Evolutionary conservation across 2,113 vertebrate genomes (phyloP).

Genomic region (Psittacara wagleri): DNA sequence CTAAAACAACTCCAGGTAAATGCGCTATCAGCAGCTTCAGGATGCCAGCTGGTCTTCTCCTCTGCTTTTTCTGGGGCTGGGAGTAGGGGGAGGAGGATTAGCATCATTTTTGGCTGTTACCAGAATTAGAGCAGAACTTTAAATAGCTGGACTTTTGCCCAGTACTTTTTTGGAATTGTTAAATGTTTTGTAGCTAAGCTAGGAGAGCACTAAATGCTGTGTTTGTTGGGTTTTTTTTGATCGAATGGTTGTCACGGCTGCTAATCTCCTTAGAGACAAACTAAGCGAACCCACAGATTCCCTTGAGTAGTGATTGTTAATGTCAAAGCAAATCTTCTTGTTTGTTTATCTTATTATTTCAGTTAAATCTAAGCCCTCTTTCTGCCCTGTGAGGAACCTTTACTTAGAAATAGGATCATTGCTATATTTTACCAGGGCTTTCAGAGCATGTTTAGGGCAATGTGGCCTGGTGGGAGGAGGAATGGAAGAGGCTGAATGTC

Average conservation of each 20-base stretch:
- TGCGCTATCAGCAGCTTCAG: background rate
- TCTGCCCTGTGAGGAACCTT: constrained; percentile 24
- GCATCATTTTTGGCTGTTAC: constrained; percentile 2
- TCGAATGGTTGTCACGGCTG: constrained; percentile 9
- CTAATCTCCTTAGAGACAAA: constrained; percentile 54
- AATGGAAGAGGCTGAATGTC: background rate
- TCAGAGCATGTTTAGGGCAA: background rate
- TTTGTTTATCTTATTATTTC: constrained; percentile 61
- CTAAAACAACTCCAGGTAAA: background rate
- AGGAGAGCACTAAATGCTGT: background rate
- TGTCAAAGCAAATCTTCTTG: constrained; percentile 34
- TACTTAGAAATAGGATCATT: background rate
- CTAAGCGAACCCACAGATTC: constrained; percentile 32
- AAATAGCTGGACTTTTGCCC: constrained; percentile 37
- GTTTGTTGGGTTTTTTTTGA: background rate
- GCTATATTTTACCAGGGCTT: constrained; percentile 23
- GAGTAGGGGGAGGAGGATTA: background rate
- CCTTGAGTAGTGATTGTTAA: constrained; percentile 18
- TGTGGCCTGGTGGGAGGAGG: background rate
- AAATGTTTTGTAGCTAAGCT: constrained; percentile 45
- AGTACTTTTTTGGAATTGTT: constrained; percentile 17
- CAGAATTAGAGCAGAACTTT: constrained; percentile 33
- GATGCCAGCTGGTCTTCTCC: background rate
- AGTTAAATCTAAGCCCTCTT: constrained; percentile 1
- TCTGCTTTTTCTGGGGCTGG: background rate